Base-by-base conservation (phyloP, 2,113 vertebrate genomes). In the Lophotis ruficrista region DNA sequence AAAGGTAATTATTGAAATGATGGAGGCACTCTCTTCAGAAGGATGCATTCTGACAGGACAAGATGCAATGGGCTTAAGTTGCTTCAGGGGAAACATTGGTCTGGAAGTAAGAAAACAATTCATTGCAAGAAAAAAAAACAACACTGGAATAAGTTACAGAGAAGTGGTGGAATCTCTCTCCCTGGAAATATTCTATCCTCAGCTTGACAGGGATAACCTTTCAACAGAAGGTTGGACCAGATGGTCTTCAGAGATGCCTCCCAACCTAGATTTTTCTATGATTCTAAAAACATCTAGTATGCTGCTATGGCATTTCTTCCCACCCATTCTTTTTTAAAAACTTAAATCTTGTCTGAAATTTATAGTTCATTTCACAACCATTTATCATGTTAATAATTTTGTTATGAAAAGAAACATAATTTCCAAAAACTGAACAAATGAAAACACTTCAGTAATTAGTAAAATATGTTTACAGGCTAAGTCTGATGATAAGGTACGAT, bases 171-270 rank as follows among this genome's bases (percentile, higher is more conserved):
- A 82, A 86, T 30, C 60, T 81, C 83, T 64, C 60, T 54, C 3
- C 4, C 51, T 89, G 73, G 60, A 91, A 93, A 64, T 58, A 75
- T 37, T 87, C 64, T 57, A 91, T 31, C 69, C 62, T 83, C 11
- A 77, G 54, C 47, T 65, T 93, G 93, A 93, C 84, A 94, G 81
- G 53, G 65, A 54, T 94, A 96, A 91, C 84, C 87, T 95, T 97
- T 95, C 84, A 93, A 37, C 90, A 96, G 95, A 93, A 93, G 87
- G 77, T 70, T 83, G 89, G 62, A 81, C 83, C 93, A 96, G 89
- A 96, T 92, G 93, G 94, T 85, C 80, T 77, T 66, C 86, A 83
- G 87, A 84, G 70, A 90, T 58, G 56, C 70, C 45, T 93, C 77
- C 77, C 90, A 87, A 57, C 41, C 90, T 84, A 41, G 19, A 84